These are phyloP conservation scores for Scleropages formosus DNA, from an alignment of 2,797 vertebrate species.

Conservation along the genomic window DNA sequence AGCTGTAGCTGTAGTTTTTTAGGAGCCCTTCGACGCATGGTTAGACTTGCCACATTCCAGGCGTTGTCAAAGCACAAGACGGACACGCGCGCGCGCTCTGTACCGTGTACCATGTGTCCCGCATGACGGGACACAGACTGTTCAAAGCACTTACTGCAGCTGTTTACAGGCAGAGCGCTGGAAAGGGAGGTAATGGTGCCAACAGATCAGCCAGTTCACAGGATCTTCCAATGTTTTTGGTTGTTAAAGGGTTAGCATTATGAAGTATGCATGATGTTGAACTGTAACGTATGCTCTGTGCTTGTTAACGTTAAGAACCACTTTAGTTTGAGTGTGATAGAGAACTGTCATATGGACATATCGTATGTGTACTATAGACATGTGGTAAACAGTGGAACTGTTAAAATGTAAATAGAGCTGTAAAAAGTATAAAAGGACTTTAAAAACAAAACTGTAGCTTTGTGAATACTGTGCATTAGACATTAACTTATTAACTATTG, in stretches of 20 bases:
- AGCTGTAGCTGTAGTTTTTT: slow-evolving; percentile 40
- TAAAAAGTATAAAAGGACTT: slow-evolving; percentile 65
- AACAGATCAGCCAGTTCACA: slow-evolving; percentile 21
- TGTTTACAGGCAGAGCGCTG: slow-evolving; percentile 31
- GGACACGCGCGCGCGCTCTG: slow-evolving; percentile 19
- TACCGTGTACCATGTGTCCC: slow-evolving; percentile 30
- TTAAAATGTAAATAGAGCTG: slow-evolving; percentile 81
- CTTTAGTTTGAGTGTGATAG: slow-evolving; percentile 41
- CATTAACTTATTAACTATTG: slow-evolving; percentile 83
- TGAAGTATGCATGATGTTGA: slow-evolving; percentile 41
- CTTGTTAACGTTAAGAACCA: slow-evolving; percentile 36
- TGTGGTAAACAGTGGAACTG: slow-evolving; percentile 71
- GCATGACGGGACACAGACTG: slow-evolving; percentile 53
- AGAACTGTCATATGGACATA: slow-evolving; percentile 45
- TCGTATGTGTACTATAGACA: slow-evolving; percentile 44
- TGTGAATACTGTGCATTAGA: slow-evolving; percentile 92
- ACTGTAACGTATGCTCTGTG: slow-evolving; percentile 41
- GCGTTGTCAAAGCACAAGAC: slow-evolving; percentile 39
- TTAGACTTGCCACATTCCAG: slow-evolving; percentile 66
- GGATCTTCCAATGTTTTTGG: slow-evolving; percentile 38
- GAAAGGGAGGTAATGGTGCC: slow-evolving; percentile 20
- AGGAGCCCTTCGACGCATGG: slow-evolving; percentile 58
- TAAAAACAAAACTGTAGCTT: slow-evolving; percentile 52
- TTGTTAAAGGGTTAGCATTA: slow-evolving; percentile 41
- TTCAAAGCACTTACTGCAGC: slow-evolving; percentile 55